phyloP scores from a whole-genome alignment of 2,113 vertebrate species.

The Vombatus ursinus region DNA sequence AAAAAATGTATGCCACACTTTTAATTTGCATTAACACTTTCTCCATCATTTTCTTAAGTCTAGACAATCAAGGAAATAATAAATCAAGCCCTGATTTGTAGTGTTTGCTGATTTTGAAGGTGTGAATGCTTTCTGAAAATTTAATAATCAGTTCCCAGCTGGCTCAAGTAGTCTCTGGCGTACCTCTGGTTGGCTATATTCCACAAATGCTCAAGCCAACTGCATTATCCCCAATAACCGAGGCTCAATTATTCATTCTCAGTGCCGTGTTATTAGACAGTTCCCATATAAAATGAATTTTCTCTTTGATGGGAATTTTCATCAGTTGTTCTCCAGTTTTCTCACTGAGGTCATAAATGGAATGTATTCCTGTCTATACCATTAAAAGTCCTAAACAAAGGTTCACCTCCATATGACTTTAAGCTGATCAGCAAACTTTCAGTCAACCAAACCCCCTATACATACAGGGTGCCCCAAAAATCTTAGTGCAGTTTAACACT shows the following conservation, averaged over 20 bases:
- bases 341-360: not conserved
- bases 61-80: not conserved
- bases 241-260: not conserved
- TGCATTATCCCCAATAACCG: not conserved
- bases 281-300: not conserved
- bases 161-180: not conserved
- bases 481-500: not conserved
- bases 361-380: not conserved
- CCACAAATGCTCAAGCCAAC: not conserved
- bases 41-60: not conserved
- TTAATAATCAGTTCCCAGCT: not conserved
- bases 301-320: not conserved
- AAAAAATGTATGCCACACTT: not conserved
- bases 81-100: not conserved
- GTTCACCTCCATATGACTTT: not conserved
- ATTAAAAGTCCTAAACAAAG: not conserved
- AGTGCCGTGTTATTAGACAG: not conserved
- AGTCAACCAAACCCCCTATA: not conserved
- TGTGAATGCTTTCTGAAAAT: not conserved
- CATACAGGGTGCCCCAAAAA: not conserved
- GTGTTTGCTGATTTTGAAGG: not conserved
- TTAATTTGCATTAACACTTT: not conserved
- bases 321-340: not conserved
- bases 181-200: not conserved
- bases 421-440: not conserved